Percentiles rank a stretch among this genome's conserved stretches.
These are phyloP conservation scores for Micropterix aruncella DNA, from an alignment of 2,888 invertebrate species.

Conservation along the genomic window DNA sequence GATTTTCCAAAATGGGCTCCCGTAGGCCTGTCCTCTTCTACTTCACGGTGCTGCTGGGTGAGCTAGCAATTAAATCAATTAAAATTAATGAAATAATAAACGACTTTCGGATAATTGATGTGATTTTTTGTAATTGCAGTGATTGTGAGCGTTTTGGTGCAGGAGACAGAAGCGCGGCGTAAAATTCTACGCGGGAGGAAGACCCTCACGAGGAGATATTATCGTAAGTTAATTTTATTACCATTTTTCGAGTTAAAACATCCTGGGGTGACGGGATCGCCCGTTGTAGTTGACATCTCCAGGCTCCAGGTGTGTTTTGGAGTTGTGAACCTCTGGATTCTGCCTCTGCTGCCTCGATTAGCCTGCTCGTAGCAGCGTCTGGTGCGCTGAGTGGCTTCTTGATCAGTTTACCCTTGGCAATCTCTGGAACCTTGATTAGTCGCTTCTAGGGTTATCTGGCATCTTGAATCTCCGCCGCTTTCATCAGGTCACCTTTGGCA, in stretches of 20 bases:
- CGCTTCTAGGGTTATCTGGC: no score
- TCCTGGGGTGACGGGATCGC: constrained; percentile 1
- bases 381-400: no score
- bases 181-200: constrained; percentile 67
- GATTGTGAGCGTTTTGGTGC: constrained; percentile 49
- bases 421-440: no score
- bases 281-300: constrained; percentile 5
- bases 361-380: no score
- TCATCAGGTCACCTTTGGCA: no score
- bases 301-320: constrained; percentile 4
- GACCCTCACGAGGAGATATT: constrained; percentile 63
- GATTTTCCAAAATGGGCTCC: constrained; percentile 24
- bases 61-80: constrained; percentile 14
- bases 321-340: no score
- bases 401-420: no score
- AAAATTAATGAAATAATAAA: constrained; percentile 2
- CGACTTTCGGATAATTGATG: constrained; percentile 7
- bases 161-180: constrained; percentile 62
- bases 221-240: constrained; percentile 44
- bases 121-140: constrained; percentile 30
- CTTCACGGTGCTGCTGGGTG: constrained; percentile 36
- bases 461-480: no score
- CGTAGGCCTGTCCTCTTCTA: constrained; percentile 31
- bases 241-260: constrained; percentile 3
- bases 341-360: no score